phyloP scores from a whole-genome alignment of 2,888 invertebrate species.

The Hypercompe scribonia region DNA sequence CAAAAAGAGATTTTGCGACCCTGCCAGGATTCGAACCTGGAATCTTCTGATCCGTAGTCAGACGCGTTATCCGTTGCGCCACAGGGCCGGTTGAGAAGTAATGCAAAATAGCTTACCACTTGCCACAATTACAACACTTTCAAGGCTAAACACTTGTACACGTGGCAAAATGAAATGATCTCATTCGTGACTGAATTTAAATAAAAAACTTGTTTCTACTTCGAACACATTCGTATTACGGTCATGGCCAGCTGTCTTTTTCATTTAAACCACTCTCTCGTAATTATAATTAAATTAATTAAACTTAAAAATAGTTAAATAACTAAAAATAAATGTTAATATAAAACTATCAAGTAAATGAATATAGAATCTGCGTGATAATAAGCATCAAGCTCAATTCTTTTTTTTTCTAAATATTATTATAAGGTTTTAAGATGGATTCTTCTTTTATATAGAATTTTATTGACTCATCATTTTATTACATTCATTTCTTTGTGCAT shows the following conservation, averaged over 20 bases:
- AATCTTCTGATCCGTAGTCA: constrained; percentile 91
- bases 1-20: constrained; percentile 68
- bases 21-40: constrained; percentile 89
- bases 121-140: constrained; percentile 10
- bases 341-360: background rate
- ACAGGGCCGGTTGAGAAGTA: constrained; percentile 79
- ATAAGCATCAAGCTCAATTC: too few species aligned
- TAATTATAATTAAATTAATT: too few species aligned
- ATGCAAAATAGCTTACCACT: constrained; percentile 22
- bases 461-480: too few species aligned
- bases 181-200: constrained; percentile 1
- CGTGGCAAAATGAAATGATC: constrained; percentile 6
- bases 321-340: too few species aligned
- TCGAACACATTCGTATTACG: background rate
- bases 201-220: background rate
- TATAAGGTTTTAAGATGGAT: too few species aligned
- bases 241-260: background rate
- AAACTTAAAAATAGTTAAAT: too few species aligned
- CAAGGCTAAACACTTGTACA: constrained; percentile 11
- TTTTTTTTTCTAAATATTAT: too few species aligned
- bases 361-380: background rate
- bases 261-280: too few species aligned
- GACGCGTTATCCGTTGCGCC: constrained; percentile 90
- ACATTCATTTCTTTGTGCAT: too few species aligned
- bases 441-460: too few species aligned